Evolutionary conservation across 2,113 vertebrate genomes (phyloP), one percentile per base, ranked within the genome.

Genomic region (Henicopernis longicauda): DNA sequence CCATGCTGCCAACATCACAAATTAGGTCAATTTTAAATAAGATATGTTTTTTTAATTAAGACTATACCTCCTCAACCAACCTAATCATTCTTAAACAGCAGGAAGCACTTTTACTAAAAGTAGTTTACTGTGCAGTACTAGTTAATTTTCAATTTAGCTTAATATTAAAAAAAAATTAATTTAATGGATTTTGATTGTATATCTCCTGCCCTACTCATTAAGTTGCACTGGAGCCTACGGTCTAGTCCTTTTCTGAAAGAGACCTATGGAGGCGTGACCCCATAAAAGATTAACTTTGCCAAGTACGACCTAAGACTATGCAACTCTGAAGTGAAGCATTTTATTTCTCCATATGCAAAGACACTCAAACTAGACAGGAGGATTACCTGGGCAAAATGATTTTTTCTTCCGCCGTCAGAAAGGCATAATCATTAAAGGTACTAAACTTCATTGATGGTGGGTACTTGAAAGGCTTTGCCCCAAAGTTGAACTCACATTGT

Each of bases 401-500:
- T 95, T 99, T 99, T 96, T 99, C 99, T 96, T 99, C 99, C 74
- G 99, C 98, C 86, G 98, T 98, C 76, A 99, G 98, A 21, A 99
- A 99, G 78, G 99, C 99, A 14, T 99, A 99, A 93, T 99, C 99
- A 66, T 99, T 99, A 96, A 99, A 99, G 97, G 99, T 99, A 99
- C 99, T 99, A 97, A 99, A 99, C 97, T 99, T 99, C 93, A 98
- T 97, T 36, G 99, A 94, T 6, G 99, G 99, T 42, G 99, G 99
- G 96, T 99, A 99, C 96, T 99, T 99, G 98, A 99, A 99, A 94
- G 99, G 99, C 95, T 99, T 99, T 97, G 99, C 99, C 97, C 99
- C 99, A 34, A 99, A 99, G 98, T 99, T 99, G 97, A 99, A 99
- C 98, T 99, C 99, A 65, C 99, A 99, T 93, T 99, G 99, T 96